A percentile compares a stretch with the other conserved stretches of the same genome.
phyloP scores from a whole-genome alignment of 2,888 invertebrate species.

The Machimus atricapillus region DNA sequence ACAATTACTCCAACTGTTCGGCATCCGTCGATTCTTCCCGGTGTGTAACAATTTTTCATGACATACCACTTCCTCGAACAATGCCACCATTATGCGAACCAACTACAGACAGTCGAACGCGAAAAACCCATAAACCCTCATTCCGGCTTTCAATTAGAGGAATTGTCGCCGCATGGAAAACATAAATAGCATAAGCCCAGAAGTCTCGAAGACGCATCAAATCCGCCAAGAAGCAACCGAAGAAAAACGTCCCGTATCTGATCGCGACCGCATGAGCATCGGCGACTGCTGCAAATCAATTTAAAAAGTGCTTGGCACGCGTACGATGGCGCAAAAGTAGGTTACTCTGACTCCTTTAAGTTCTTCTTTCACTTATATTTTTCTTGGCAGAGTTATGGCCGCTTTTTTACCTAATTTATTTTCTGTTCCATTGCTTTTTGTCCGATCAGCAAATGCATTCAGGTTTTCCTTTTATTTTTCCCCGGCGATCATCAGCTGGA shows the following conservation, averaged over 20 bases:
- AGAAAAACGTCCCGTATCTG: not conserved
- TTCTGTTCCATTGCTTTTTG: not conserved
- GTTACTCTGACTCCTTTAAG: not conserved
- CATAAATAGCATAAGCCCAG: not conserved
- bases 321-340: not conserved
- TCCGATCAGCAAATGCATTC: not conserved
- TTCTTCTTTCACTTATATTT: conserved; percentile 19
- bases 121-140: not conserved
- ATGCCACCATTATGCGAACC: not conserved
- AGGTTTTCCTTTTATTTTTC: not conserved
- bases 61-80: not conserved
- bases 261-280: not conserved
- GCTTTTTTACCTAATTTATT: not conserved
- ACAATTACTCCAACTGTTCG: not conserved
- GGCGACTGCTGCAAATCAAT: not conserved
- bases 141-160: not conserved
- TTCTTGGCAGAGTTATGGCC: not conserved
- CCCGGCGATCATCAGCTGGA: not conserved
- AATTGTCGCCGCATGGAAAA: not conserved
- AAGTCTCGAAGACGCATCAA: not conserved
- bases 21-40: not conserved
- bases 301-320: not conserved
- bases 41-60: not conserved
- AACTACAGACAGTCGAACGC: not conserved
- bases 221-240: not conserved